These are phyloP conservation scores for Pterocles gutturalis DNA, from an alignment of 2,113 vertebrate species.

Conservation along the genomic window DNA sequence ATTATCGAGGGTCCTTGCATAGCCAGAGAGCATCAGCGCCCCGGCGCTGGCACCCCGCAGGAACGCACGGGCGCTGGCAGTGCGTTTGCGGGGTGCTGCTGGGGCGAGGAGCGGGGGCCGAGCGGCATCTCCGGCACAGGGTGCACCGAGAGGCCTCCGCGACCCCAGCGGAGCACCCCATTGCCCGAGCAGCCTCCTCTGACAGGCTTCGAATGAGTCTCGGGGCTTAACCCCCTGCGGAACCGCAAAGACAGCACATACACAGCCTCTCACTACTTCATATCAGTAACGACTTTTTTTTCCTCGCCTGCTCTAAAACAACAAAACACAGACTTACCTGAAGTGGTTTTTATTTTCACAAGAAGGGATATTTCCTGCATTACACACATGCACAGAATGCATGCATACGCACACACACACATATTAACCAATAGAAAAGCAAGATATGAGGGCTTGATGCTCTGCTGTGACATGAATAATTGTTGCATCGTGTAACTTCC, in stretches of 20 bases:
- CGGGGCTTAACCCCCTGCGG: neutral
- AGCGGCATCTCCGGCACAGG: neutral
- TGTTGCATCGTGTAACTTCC: slow-evolving; percentile 79
- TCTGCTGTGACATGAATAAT: slow-evolving; percentile 75
- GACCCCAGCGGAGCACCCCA: neutral
- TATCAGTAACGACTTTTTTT: neutral
- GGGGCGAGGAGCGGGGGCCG: neutral
- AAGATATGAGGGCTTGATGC: slow-evolving; percentile 35
- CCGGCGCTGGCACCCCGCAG: too few relatives aligned
- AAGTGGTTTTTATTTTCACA: slow-evolving; percentile 63
- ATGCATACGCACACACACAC: neutral
- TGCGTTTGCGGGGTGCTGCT: neutral
- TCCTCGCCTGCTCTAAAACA: neutral
- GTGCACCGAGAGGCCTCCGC: neutral
- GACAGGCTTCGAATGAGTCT: neutral
- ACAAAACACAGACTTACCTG: slow-evolving; percentile 20
- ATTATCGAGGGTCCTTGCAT: accelerated
- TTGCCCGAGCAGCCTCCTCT: neutral
- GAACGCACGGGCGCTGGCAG: accelerated
- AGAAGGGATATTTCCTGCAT: slow-evolving; percentile 51
- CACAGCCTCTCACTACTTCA: neutral
- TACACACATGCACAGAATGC: slow-evolving; percentile 17
- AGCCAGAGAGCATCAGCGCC: neutral
- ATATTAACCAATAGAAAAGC: slow-evolving; percentile 39
- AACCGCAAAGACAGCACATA: neutral